Evolutionary conservation across 2,888 invertebrate genomes (phyloP).

Genomic region (Anoplius nigerrimus): DNA sequence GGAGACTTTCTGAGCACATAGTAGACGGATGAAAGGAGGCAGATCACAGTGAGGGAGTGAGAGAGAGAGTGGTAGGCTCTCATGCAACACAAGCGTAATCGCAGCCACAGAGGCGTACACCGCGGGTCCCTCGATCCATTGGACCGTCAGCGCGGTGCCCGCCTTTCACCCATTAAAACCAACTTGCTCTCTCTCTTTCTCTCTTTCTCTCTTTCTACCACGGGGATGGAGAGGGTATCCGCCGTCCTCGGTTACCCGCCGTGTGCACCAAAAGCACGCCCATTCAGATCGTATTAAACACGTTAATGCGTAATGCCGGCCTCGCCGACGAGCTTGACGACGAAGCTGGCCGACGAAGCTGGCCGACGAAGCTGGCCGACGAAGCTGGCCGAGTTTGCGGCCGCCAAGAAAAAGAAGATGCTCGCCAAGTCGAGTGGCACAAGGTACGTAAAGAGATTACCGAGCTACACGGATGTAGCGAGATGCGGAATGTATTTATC

Average conservation of each 20-base stretch:
- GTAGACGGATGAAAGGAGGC: conserved; percentile 7
- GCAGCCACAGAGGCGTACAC: conserved; percentile 57
- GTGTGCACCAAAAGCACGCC: conserved; percentile 61
- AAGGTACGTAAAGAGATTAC: not conserved
- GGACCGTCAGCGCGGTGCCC: conserved; percentile 59
- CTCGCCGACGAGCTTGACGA: not conserved
- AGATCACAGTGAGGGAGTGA: not conserved
- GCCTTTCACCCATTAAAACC: conserved; percentile 59
- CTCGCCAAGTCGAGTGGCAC: not conserved
- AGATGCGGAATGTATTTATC: too few species aligned
- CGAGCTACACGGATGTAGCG: conserved; percentile 10
- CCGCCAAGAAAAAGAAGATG: not conserved
- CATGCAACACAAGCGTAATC: conserved; percentile 34
- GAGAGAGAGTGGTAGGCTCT: not conserved
- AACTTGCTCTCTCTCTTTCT: conserved; percentile 48
- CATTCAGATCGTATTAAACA: conserved; percentile 57
- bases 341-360: not conserved
- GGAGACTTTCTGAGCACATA: conserved; percentile 5
- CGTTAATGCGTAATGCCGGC: conserved; percentile 40
- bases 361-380: too few species aligned
- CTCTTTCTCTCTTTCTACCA: too few species aligned
- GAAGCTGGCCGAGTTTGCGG: too few species aligned
- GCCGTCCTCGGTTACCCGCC: conserved; percentile 44
- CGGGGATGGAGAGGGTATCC: conserved; percentile 51
- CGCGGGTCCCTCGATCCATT: conserved; percentile 63